phyloP scores from a whole-genome alignment of 2,113 vertebrate genomes.

The Bubo bubo region DNA sequence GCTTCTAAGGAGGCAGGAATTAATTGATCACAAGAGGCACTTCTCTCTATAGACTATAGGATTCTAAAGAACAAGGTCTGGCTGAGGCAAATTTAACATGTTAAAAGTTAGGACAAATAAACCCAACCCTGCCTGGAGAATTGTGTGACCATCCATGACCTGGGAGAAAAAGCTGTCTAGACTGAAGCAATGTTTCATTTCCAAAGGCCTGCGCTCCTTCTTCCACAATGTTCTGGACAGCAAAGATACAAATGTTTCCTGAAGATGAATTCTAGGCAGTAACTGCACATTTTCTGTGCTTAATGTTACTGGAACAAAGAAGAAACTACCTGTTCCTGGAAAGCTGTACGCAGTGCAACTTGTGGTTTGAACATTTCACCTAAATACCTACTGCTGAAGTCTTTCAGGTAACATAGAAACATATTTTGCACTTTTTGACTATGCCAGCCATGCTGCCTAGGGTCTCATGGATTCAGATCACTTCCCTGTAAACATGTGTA shows the following conservation, averaged over 20 bases:
- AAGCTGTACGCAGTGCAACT: background rate
- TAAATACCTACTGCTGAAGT: background rate
- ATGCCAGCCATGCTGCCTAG: background rate
- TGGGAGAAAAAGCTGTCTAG: background rate
- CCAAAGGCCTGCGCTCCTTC: background rate
- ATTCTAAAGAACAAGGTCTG: background rate
- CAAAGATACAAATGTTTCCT: background rate
- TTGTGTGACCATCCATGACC: background rate
- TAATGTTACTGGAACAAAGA: background rate
- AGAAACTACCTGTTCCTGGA: background rate
- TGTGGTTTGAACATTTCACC: background rate
- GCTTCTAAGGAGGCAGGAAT: background rate
- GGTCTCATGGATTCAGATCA: background rate
- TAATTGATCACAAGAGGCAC: background rate
- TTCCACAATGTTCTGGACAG: background rate
- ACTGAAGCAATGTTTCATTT: background rate
- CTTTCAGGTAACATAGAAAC: background rate
- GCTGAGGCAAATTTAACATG: background rate
- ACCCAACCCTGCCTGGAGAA: background rate
- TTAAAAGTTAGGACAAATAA: background rate
- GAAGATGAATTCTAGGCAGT: background rate
- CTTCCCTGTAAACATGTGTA: background rate
- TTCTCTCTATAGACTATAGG: background rate
- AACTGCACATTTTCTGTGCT: background rate
- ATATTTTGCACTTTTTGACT: background rate